These are phyloP conservation scores for Leucophenga montana DNA, from an alignment of 2,888 invertebrate species.

Conservation along the genomic window DNA sequence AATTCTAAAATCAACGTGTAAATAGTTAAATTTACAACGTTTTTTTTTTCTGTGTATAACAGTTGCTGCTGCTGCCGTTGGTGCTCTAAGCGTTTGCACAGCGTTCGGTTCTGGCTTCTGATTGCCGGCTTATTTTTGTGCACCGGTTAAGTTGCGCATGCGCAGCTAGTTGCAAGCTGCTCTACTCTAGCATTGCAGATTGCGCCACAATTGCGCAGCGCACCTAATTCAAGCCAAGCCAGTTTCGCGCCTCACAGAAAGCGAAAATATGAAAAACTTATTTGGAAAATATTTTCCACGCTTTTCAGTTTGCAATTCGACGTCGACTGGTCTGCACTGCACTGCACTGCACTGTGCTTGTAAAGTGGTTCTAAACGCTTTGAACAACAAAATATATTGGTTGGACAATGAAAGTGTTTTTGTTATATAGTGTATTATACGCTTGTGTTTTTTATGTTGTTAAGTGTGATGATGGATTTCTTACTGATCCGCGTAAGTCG, in stretches of 20 bases:
- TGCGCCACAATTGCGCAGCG: slow-evolving; percentile 9
- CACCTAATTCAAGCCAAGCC: not conserved
- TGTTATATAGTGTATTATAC: slow-evolving; percentile 38
- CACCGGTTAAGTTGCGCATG: slow-evolving; percentile 2
- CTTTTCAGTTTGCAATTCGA: slow-evolving; percentile 3
- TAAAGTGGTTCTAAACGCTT: slow-evolving; percentile 26
- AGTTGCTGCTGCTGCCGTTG: not conserved
- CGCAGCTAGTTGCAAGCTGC: not conserved
- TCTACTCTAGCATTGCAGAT: not conserved
- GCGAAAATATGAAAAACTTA: slow-evolving; percentile 20
- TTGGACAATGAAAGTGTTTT: slow-evolving; percentile 34
- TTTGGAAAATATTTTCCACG: slow-evolving; percentile 2
- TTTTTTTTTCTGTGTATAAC: too few species aligned
- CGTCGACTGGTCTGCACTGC: slow-evolving; percentile 39
- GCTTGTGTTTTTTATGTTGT: slow-evolving; percentile 34
- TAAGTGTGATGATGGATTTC: slow-evolving; percentile 54
- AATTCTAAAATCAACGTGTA: too few species aligned
- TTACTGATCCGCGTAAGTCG: slow-evolving; percentile 72
- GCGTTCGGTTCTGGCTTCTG: not conserved
- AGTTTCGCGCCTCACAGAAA: slow-evolving; percentile 22
- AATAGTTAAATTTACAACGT: too few species aligned
- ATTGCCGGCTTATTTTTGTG: not conserved
- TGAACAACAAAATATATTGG: not conserved
- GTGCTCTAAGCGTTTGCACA: not conserved
- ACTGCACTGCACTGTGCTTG: too few species aligned